Conservation (phyloP, 2,888 invertebrate species). For the Phrixothrix hirtus region DNA sequence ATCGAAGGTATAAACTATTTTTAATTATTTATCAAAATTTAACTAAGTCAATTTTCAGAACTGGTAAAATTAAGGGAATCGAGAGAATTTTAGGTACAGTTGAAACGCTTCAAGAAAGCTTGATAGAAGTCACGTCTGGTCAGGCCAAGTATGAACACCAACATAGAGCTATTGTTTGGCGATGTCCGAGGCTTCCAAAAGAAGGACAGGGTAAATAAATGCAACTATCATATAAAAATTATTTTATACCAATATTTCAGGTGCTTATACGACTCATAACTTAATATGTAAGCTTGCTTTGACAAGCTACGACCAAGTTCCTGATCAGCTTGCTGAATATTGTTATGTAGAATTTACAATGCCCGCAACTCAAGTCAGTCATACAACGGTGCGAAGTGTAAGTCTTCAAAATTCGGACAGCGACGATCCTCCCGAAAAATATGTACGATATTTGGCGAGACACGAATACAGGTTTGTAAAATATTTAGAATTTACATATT, state of each 20-base stretch:
- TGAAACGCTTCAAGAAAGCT: slow-evolving; percentile 85
- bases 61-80: slow-evolving; percentile 91
- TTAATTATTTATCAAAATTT: too few relatives aligned
- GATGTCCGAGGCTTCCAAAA: slow-evolving; percentile 95
- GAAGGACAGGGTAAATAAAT: slow-evolving; percentile 86
- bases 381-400: slow-evolving; percentile 94
- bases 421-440: slow-evolving; percentile 95
- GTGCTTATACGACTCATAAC: slow-evolving; percentile 97
- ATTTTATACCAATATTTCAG: too few relatives aligned
- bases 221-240: too few relatives aligned
- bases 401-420: slow-evolving; percentile 84
- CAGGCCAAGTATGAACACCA: slow-evolving; percentile 99
- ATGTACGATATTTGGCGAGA: slow-evolving; percentile 92
- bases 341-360: slow-evolving; percentile 97
- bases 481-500: too few relatives aligned
- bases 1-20: slow-evolving; percentile 65
- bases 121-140: slow-evolving; percentile 95
- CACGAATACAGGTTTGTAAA: slow-evolving; percentile 83
- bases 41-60: too few relatives aligned
- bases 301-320: slow-evolving; percentile 96
- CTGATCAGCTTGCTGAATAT: slow-evolving; percentile 86
- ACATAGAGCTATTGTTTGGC: slow-evolving; percentile 96
- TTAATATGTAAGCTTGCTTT: slow-evolving; percentile 93
- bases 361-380: slow-evolving; percentile 95
- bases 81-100: slow-evolving; percentile 90